phyloP scores from a whole-genome alignment of 1,140 invertebrate species.

The Cyclargus thomasi region DNA sequence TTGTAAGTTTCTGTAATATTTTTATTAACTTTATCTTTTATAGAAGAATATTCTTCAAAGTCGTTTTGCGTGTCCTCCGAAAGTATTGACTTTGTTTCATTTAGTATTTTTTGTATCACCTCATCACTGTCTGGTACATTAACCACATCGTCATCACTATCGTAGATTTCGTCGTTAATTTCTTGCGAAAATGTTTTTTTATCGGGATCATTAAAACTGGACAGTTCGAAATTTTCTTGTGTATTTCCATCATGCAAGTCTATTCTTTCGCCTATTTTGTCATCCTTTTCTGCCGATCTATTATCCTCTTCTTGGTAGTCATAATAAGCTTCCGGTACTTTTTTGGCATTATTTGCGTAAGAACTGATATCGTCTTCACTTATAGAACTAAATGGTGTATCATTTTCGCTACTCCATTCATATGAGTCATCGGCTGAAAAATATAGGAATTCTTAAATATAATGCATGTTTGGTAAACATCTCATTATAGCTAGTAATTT shows the following conservation, averaged over 20 bases:
- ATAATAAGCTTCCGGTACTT: neutral
- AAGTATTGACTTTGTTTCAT: constrained; percentile 36
- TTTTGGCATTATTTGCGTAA: neutral
- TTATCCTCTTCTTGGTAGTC: constrained; percentile 60
- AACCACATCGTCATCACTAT: constrained; percentile 16
- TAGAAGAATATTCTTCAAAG: constrained; percentile 23
- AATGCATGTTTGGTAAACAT: neutral
- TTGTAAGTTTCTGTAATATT: constrained; percentile 19
- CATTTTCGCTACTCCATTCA: neutral
- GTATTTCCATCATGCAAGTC: constrained; percentile 8
- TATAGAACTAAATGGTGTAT: neutral
- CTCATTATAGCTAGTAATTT: too few relatives aligned
- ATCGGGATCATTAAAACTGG: neutral
- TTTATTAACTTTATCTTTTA: constrained; percentile 21
- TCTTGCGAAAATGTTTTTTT: constrained; percentile 6
- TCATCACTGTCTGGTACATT: constrained; percentile 13
- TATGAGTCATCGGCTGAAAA: neutral
- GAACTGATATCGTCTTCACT: too few relatives aligned
- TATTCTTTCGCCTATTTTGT: constrained; percentile 19
- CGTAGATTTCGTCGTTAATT: constrained; percentile 3
- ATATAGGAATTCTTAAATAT: too few relatives aligned
- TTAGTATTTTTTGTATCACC: constrained; percentile 29
- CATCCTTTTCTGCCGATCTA: constrained; percentile 40
- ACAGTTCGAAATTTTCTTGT: constrained; percentile 17
- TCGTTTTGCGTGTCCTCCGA: constrained; percentile 32